Evolutionary conservation across 2,888 invertebrate species (phyloP), one percentile per base, ranked within the genome.

Genomic region (Lacanobia oleracea): DNA sequence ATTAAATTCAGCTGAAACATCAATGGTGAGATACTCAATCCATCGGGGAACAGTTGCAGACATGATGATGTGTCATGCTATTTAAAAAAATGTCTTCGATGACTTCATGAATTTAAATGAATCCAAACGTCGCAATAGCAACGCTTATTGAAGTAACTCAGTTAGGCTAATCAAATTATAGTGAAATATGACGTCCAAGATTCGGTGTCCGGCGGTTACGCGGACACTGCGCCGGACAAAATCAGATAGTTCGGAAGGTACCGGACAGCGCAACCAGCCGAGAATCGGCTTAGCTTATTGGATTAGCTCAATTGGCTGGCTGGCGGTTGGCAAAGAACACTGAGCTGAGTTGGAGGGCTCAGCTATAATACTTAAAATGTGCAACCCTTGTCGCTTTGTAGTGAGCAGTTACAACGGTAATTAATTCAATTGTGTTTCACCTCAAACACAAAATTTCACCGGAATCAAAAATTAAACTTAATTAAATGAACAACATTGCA

Each of bases 261-360:
- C 50, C 27, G n/a, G n/a, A 23, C 61, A 40, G 45, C 43, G 64
- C 50, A 21, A 60, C 66, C 43, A 40, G 67, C 60, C 67, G 76
- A 75, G 67, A 74, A 84, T 84, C 76, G 33, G 9, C 57, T 33
- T n/a, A 65, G 9, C 50, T 50, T n/a, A 33, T 43, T 43, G 27
- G 67, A 57, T 57, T n/a, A 57, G 12, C 57, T 45, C 10, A 51
- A 51, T 51, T 21, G 37, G 1, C 18, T 27, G 43, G 14, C 14
- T 56, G 45, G 6, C 51, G 9, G 10, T 8, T 33, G 16, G 50
- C 57, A 21, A 10, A 23, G 54, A 18, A 50, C 50, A 37, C 45
- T 40, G 9, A 57, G 51, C 45, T 9, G 37, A 37, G 27, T 27
- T 27, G 1, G 12, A 21, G 8, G 18, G 21, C n/a, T 68, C 9